phyloP scores from a whole-genome alignment of 1,140 invertebrate genomes.

The Triops cancriformis region DNA sequence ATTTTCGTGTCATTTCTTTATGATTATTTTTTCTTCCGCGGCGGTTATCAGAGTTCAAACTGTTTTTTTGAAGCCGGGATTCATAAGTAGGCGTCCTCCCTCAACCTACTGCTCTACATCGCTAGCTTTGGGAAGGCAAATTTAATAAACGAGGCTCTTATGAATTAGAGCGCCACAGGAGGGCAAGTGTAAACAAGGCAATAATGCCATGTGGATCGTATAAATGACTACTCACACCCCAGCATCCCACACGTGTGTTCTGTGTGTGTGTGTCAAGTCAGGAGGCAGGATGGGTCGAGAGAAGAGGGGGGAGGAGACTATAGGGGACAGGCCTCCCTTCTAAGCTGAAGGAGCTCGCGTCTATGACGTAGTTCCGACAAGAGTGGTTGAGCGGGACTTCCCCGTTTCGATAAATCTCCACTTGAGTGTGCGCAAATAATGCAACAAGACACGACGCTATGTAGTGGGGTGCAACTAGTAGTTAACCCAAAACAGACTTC shows the following conservation, averaged over 20 bases:
- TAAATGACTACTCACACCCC: not conserved
- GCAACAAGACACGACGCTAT: not conserved
- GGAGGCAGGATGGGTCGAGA: too few species aligned
- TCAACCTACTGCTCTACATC: too few species aligned
- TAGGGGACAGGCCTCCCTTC: not conserved
- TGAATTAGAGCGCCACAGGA: not conserved
- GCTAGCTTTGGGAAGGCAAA: too few species aligned
- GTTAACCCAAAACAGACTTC: not conserved
- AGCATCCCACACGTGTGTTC: not conserved
- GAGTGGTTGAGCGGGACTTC: not conserved
- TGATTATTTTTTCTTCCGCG: too few species aligned
- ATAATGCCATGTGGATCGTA: not conserved
- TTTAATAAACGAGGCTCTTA: too few species aligned
- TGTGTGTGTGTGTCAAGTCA: too few species aligned
- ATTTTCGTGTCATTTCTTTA: too few species aligned
- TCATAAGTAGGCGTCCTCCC: too few species aligned
- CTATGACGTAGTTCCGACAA: not conserved
- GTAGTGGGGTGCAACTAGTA: not conserved
- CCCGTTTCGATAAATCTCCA: not conserved
- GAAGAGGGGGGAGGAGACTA: too few species aligned
- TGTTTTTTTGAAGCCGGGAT: too few species aligned
- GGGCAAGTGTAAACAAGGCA: not conserved
- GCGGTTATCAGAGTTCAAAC: too few species aligned
- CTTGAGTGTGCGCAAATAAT: conserved; percentile 13
- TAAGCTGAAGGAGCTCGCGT: not conserved